Evolutionary conservation across 2,888 invertebrate genomes (phyloP), one percentile per base, ranked within the genome.

Genomic region (Polia nebulosa): DNA sequence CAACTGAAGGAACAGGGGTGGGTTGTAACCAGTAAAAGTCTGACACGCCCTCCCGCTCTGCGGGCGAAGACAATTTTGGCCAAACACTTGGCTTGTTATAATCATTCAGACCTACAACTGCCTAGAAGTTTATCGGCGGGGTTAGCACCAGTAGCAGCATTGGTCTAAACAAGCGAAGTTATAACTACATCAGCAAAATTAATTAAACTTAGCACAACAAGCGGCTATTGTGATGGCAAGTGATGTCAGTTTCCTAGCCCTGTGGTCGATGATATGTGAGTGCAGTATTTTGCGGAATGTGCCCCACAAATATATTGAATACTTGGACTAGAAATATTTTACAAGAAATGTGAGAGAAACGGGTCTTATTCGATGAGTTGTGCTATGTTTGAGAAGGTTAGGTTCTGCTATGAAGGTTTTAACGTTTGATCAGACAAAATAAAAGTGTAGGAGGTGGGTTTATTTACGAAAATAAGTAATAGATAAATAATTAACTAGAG

Each of bases 181-280:
- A n/a, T n/a, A n/a, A n/a, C n/a, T n/a, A n/a, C n/a, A n/a, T n/a
- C n/a, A n/a, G n/a, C n/a, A n/a, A n/a, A n/a, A n/a, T n/a, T n/a
- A n/a, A n/a, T n/a, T n/a, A n/a, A n/a, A n/a, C n/a, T n/a, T n/a
- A n/a, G n/a, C n/a, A n/a, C n/a, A n/a, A n/a, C n/a, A n/a, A n/a
- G n/a, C n/a, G n/a, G n/a, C n/a, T n/a, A n/a, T n/a, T n/a, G n/a
- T n/a, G n/a, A n/a, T n/a, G n/a, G n/a, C n/a, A n/a, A n/a, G n/a
- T n/a, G n/a, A n/a, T n/a, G n/a, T n/a, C n/a, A n/a, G 17, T 25
- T 17, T 27, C 17, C 47, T 15, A 8, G 17, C 4, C n/a, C 49
- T 29, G 11, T 49, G 49, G 9, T 5, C 49, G 17, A 55, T 60
- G 57, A 76, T 75, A 72, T 79, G 78, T 81, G 56, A 59, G 65